Evolutionary conservation across 2,797 vertebrate species (phyloP).

Genomic region (Phrynocephalus forsythii): DNA sequence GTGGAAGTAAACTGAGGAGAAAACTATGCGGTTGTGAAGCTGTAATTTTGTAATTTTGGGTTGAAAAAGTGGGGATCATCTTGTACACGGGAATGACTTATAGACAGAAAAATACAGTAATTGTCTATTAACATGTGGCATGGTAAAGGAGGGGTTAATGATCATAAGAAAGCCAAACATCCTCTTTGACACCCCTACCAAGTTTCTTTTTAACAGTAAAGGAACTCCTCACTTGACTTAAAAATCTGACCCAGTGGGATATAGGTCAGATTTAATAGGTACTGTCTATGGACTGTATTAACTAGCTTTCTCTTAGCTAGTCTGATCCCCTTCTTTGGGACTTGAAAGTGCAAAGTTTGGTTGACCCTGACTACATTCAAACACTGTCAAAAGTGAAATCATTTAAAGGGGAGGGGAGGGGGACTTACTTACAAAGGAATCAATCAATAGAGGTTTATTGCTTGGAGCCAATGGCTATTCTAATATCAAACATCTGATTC

Average conservation of each 20-base stretch:
- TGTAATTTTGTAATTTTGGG: no score
- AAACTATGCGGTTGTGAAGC: no score
- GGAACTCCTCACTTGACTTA: not conserved
- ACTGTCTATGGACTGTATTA: not conserved
- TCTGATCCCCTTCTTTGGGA: not conserved
- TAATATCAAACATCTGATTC: not conserved
- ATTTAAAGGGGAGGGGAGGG: not conserved
- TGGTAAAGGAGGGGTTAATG: not conserved
- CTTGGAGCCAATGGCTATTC: not conserved
- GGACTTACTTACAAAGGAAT: constrained; percentile 40
- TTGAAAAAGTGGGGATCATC: no score
- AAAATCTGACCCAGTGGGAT: not conserved
- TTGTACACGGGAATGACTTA: no score
- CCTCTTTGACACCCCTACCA: not conserved
- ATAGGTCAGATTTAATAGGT: not conserved
- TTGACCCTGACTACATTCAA: constrained; percentile 30
- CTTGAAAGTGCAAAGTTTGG: not conserved
- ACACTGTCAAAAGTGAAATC: constrained; percentile 43
- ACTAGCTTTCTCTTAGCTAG: not conserved
- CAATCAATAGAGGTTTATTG: not conserved
- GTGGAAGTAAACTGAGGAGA: no score
- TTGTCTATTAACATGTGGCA: not conserved
- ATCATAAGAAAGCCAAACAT: not conserved
- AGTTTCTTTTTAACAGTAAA: not conserved
- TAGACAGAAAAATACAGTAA: no score